Percentiles rank a stretch among this genome's conserved stretches.
These are phyloP conservation scores for Campoletis raptor DNA, from an alignment of 2,888 invertebrate genomes.

Conservation along the genomic window DNA sequence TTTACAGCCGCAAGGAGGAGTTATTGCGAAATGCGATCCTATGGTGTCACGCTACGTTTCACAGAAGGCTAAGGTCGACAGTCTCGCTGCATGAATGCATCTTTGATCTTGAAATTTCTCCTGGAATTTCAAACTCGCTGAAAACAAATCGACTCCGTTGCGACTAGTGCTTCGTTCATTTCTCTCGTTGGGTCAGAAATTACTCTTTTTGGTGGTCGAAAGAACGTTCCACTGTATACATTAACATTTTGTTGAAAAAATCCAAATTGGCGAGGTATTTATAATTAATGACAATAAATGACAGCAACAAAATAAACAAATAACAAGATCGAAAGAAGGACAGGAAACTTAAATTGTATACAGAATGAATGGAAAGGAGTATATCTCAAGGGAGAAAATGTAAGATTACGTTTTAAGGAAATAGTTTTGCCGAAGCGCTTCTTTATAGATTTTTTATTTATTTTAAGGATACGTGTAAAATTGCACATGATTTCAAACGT, in stretches of 20 bases:
- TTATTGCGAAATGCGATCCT: conserved; percentile 64
- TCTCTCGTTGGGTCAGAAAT: background rate
- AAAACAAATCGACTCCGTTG: conserved; percentile 46
- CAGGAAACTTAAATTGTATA: background rate
- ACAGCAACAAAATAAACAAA: background rate
- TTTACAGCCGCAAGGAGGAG: conserved; percentile 44
- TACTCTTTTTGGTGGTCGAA: background rate
- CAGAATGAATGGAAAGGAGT: background rate
- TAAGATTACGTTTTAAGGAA: background rate
- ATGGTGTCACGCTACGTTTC: conserved; percentile 67
- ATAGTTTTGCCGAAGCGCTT: too few species aligned
- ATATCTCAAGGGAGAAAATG: background rate
- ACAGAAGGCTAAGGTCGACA: conserved; percentile 64
- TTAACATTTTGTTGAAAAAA: background rate
- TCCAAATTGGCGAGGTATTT: background rate
- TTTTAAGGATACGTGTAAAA: too few species aligned
- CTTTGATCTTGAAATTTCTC: conserved; percentile 53
- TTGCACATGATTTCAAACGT: too few species aligned
- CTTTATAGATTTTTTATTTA: too few species aligned
- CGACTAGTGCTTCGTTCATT: conserved; percentile 10
- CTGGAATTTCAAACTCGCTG: conserved; percentile 65
- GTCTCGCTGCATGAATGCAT: conserved; percentile 42
- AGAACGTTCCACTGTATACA: background rate
- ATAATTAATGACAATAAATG: background rate
- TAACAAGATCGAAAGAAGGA: background rate